These are phyloP conservation scores for Elachura formosa DNA, from an alignment of 2,113 vertebrate genomes.

Conservation along the genomic window DNA sequence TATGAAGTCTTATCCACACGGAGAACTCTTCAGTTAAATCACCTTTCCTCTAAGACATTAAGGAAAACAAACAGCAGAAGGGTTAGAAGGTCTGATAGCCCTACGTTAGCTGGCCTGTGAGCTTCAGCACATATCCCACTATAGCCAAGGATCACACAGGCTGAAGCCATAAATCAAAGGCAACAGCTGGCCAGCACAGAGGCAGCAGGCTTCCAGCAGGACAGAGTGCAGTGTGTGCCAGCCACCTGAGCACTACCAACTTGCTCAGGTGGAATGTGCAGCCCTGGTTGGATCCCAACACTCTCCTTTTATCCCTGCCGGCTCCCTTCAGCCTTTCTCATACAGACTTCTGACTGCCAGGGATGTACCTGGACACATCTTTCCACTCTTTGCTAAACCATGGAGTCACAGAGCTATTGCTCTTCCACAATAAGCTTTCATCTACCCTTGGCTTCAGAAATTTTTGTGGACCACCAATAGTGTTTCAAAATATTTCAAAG, in stretches of 20 bases:
- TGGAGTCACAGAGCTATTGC: neutral
- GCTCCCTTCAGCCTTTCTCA: neutral
- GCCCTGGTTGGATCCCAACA: neutral
- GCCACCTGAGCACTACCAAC: neutral
- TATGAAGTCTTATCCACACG: neutral
- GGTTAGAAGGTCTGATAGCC: neutral
- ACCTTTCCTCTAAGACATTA: neutral
- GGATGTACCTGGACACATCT: rapidly evolving
- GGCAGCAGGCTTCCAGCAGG: neutral
- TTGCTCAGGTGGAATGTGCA: neutral
- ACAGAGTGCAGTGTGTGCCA: rapidly evolving
- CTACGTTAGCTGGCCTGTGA: neutral
- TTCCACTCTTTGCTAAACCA: neutral
- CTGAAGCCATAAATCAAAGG: neutral
- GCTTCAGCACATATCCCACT: neutral
- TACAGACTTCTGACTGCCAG: neutral
- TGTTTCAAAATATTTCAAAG: neutral
- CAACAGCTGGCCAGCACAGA: neutral
- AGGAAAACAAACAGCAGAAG: neutral
- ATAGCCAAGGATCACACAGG: neutral
- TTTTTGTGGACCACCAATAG: neutral
- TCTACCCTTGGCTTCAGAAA: neutral
- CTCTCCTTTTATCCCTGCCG: neutral
- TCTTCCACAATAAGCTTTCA: neutral
- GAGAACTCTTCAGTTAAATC: neutral